These are phyloP conservation scores for Nothura maculosa DNA, from an alignment of 2,797 vertebrate genomes.

Conservation along the genomic window DNA sequence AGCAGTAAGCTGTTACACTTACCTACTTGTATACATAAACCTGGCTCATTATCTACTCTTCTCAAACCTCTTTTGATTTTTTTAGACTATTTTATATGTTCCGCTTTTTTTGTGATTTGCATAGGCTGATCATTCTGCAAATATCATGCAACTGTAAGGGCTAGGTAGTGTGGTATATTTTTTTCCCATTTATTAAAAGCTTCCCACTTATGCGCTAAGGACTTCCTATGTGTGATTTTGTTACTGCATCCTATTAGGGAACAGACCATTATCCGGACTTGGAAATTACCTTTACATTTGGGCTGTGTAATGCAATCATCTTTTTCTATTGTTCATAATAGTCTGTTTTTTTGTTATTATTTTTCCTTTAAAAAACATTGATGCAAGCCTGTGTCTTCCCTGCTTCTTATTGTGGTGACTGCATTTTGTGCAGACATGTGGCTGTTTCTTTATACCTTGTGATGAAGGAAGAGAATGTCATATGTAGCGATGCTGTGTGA, in stretches of 20 bases:
- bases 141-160: neutral
- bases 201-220: neutral
- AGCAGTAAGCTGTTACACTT: neutral
- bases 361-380: neutral
- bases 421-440: neutral
- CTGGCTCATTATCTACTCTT: neutral
- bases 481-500: constrained; percentile 38
- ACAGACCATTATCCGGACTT: neutral
- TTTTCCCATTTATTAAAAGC: neutral
- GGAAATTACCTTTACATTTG: neutral
- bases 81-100: neutral
- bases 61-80: neutral
- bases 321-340: neutral
- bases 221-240: neutral
- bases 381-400: neutral
- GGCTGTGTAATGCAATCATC: neutral
- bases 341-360: neutral
- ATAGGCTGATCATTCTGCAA: neutral
- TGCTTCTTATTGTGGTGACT: neutral
- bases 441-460: constrained; percentile 30
- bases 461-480: constrained; percentile 45
- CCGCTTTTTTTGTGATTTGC: neutral
- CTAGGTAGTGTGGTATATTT: neutral
- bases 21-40: neutral
- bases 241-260: neutral